A percentile compares a stretch with the other conserved stretches of the same genome.
phyloP scores from a whole-genome alignment of 2,113 vertebrate genomes.

The Anser brachyrhynchus region DNA sequence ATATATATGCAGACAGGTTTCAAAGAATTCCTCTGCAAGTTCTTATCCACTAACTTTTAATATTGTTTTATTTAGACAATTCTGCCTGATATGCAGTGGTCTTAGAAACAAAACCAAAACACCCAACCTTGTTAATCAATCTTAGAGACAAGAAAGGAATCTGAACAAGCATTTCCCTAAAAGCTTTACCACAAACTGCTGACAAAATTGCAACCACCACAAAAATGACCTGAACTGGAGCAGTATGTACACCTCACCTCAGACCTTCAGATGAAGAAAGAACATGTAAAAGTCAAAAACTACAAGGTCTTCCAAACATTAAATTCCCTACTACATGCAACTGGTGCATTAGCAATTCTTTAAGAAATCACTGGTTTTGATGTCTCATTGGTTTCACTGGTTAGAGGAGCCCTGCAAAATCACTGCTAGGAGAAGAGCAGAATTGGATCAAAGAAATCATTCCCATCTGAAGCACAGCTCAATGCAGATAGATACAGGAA shows the following conservation, averaged over 20 bases:
- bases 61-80: not conserved
- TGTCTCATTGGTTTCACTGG: not conserved
- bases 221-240: not conserved
- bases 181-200: not conserved
- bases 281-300: not conserved
- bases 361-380: not conserved
- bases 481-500: not conserved
- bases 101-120: not conserved
- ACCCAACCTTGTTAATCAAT: not conserved
- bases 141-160: not conserved
- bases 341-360: not conserved
- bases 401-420: not conserved
- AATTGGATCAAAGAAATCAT: not conserved
- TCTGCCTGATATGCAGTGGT: not conserved
- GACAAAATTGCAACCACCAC: not conserved
- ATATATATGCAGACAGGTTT: not conserved
- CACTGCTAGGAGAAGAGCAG: not conserved
- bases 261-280: not conserved
- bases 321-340: not conserved
- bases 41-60: not conserved
- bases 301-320: not conserved
- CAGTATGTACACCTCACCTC: rapidly evolving
- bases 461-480: not conserved
- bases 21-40: rapidly evolving
- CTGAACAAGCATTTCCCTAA: not conserved